phyloP scores from a whole-genome alignment of 1,140 invertebrate genomes.

The Orussus abietinus region DNA sequence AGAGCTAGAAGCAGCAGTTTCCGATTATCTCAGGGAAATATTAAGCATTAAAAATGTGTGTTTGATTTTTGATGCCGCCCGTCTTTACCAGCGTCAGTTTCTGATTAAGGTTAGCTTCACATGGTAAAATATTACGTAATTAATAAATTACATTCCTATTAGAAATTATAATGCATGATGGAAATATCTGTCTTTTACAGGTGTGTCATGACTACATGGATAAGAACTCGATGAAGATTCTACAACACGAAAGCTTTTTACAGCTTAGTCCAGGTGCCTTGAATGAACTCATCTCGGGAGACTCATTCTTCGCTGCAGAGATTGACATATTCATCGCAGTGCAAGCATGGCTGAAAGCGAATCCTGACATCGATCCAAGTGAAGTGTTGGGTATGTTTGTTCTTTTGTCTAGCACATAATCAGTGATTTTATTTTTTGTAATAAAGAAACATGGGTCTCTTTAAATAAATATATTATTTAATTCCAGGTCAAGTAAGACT shows the following conservation, averaged over 20 bases:
- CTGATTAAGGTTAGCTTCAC: conserved; percentile 55
- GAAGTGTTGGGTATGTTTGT: conserved; percentile 38
- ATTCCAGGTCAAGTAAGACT: conserved; percentile 66
- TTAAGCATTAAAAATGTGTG: conserved; percentile 87
- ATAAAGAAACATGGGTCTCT: conserved; percentile 3
- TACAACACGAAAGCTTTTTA: conserved; percentile 80
- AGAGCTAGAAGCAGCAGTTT: conserved; percentile 86
- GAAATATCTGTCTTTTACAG: conserved; percentile 38
- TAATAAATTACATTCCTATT: conserved; percentile 6
- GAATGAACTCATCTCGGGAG: conserved; percentile 79
- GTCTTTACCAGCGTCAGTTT: conserved; percentile 64
- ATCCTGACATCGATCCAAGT: conserved; percentile 64
- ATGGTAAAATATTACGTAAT: conserved; percentile 2
- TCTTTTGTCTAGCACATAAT: background rate
- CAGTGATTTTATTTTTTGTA: conserved; percentile 14
- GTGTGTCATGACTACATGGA: conserved; percentile 83
- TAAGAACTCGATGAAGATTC: conserved; percentile 77
- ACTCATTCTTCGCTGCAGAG: conserved; percentile 95
- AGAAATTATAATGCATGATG: conserved; percentile 7
- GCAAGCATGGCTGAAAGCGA: conserved; percentile 75
- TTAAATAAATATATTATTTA: conserved; percentile 12
- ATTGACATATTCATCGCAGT: conserved; percentile 92
- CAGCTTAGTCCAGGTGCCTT: conserved; percentile 77
- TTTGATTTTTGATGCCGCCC: conserved; percentile 86
- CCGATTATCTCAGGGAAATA: conserved; percentile 86